phyloP scores from a whole-genome alignment of 2,113 vertebrate genomes.

The Phodopus roborovskii region DNA sequence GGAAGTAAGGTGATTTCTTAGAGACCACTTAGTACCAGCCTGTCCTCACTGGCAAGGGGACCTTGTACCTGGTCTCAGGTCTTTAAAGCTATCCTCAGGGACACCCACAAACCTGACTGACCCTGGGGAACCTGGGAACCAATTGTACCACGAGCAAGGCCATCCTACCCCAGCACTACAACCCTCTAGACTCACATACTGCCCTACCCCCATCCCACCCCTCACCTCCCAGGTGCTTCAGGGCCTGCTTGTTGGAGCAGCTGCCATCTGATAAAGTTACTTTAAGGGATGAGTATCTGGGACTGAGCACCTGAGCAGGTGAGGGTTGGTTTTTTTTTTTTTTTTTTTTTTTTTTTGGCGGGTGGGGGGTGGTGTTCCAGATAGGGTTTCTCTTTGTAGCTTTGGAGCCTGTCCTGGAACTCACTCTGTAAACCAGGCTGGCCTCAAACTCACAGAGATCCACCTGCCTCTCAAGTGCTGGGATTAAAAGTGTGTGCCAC shows the following conservation, averaged over 20 bases:
- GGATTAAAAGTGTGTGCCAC: too few species aligned
- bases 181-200: background rate
- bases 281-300: background rate
- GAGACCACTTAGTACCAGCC: background rate
- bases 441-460: too few species aligned
- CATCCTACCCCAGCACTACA: background rate
- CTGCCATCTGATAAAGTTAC: background rate
- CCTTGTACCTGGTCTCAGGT: background rate
- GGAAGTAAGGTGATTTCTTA: background rate
- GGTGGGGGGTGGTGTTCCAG: too few species aligned
- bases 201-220: background rate
- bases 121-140: background rate
- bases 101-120: too few species aligned
- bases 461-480: too few species aligned
- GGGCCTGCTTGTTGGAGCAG: fast-evolving
- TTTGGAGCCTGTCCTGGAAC: too few species aligned
- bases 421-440: too few species aligned
- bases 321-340: too few species aligned
- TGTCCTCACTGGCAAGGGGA: background rate
- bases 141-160: fast-evolving
- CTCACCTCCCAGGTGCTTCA: background rate
- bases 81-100: background rate
- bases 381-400: too few species aligned
- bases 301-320: too few species aligned
- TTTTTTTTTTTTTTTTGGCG: too few species aligned